Evolutionary conservation across 1,140 invertebrate species (phyloP).

Genomic region (Drosophila obscura): DNA sequence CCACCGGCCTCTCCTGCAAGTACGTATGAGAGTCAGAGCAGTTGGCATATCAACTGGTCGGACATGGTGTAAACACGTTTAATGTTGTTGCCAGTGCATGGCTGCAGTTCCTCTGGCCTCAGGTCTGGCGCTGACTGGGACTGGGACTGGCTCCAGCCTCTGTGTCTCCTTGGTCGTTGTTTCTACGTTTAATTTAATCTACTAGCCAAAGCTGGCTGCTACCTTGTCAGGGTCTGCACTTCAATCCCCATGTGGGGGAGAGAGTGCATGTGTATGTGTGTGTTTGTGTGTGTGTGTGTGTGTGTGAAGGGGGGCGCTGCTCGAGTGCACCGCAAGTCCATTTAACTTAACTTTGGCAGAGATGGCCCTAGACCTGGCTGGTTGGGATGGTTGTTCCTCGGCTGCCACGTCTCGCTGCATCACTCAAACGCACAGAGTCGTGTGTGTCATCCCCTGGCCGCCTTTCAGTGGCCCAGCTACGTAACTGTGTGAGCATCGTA

Average conservation of each 20-base stretch:
- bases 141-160: slow-evolving; percentile 3
- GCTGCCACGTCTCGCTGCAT: slow-evolving; percentile 61
- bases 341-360: slow-evolving; percentile 77
- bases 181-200: slow-evolving; percentile 79
- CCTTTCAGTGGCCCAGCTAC: not conserved
- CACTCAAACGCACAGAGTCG: slow-evolving; percentile 68
- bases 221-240: slow-evolving; percentile 71
- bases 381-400: slow-evolving; percentile 14
- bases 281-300: slow-evolving; percentile 20
- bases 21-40: slow-evolving; percentile 26
- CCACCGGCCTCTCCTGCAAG: not conserved
- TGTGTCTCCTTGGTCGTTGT: slow-evolving; percentile 33
- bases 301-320: slow-evolving; percentile 31
- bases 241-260: slow-evolving; percentile 40
- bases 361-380: slow-evolving; percentile 19
- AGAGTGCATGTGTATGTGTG: not conserved
- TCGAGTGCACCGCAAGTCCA: slow-evolving; percentile 79
- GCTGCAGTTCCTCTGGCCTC: slow-evolving; percentile 63
- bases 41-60: slow-evolving; percentile 81
- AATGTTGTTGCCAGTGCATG: slow-evolving; percentile 69
- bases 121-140: not conserved
- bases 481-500: slow-evolving; percentile 58
- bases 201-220: slow-evolving; percentile 67
- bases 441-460: slow-evolving; percentile 26
- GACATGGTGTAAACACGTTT: slow-evolving; percentile 82